These are phyloP conservation scores for Drosophila orosa DNA, from an alignment of 1,140 invertebrate genomes.

Conservation along the genomic window DNA sequence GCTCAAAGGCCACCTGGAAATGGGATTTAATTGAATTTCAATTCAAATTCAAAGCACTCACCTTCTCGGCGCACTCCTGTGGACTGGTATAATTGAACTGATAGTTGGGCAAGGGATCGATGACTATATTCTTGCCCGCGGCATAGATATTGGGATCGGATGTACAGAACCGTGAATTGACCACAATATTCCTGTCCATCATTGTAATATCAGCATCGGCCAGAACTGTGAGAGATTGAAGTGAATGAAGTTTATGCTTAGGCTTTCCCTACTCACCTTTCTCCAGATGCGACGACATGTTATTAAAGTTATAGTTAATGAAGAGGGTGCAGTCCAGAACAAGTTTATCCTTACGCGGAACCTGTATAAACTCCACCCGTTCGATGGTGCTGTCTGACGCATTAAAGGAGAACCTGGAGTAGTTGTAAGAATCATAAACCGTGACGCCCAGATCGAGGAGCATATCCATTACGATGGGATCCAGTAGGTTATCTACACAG, in stretches of 20 bases:
- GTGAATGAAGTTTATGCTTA: neutral
- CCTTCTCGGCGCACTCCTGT: slow-evolving; percentile 58
- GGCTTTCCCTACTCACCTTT: neutral
- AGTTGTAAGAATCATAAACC: slow-evolving; percentile 23
- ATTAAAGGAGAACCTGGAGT: neutral
- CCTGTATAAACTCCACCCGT: slow-evolving; percentile 20
- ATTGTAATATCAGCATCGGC: neutral
- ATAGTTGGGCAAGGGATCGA: slow-evolving; percentile 26
- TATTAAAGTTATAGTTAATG: slow-evolving; percentile 42
- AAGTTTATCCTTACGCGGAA: neutral
- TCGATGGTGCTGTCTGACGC: slow-evolving; percentile 14
- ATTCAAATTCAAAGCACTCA: neutral
- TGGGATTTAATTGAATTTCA: neutral
- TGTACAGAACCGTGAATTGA: slow-evolving; percentile 47
- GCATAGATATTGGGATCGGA: slow-evolving; percentile 60
- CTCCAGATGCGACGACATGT: slow-evolving; percentile 1
- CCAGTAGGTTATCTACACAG: slow-evolving; percentile 21
- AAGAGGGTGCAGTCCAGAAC: slow-evolving; percentile 44
- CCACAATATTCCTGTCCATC: slow-evolving; percentile 25
- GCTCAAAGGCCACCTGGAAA: slow-evolving; percentile 17
- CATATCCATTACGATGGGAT: slow-evolving; percentile 48
- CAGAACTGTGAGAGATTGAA: slow-evolving; percentile 20
- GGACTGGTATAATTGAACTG: slow-evolving; percentile 42
- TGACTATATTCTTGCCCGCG: slow-evolving; percentile 29
- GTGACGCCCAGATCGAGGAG: slow-evolving; percentile 48